Conservation (phyloP, 2,797 vertebrate genomes). For the Sebastes oblongus region DNA sequence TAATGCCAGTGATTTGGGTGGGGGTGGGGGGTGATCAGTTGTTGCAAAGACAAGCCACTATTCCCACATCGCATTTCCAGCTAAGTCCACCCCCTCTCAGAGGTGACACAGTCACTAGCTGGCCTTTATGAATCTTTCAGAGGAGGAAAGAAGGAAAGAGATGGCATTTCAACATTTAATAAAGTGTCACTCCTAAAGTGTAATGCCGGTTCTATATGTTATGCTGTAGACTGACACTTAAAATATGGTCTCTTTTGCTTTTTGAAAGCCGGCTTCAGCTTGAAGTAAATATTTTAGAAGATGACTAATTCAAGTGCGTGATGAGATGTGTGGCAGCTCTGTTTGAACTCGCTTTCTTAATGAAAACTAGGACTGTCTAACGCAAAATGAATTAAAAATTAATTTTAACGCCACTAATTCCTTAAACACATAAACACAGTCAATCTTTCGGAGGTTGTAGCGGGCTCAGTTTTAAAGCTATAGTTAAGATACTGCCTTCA, state of each 20-base stretch:
- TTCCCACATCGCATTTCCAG: constrained; percentile 56
- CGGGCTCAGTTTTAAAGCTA: no score
- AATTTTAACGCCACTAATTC: no score
- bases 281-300: constrained; percentile 36
- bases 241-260: constrained; percentile 19
- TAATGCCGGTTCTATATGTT: constrained; percentile 23
- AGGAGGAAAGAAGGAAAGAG: constrained; percentile 23
- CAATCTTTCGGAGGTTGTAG: no score
- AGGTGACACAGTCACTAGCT: constrained; percentile 57
- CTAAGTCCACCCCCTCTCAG: constrained; percentile 46
- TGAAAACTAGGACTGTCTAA: neutral
- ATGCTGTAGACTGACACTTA: constrained; percentile 28
- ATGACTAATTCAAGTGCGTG: constrained; percentile 24
- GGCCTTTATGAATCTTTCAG: constrained; percentile 77
- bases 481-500: no score
- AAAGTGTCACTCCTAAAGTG: constrained; percentile 38
- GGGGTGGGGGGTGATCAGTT: constrained; percentile 17
- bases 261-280: neutral
- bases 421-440: no score
- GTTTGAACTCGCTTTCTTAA: constrained; percentile 18
- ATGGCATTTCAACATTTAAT: constrained; percentile 65
- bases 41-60: constrained; percentile 46
- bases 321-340: constrained; percentile 7
- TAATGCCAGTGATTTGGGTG: constrained; percentile 75
- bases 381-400: no score